Base-by-base conservation (phyloP, 2,113 vertebrate species). In the Pollimyrus isidori region DNA sequence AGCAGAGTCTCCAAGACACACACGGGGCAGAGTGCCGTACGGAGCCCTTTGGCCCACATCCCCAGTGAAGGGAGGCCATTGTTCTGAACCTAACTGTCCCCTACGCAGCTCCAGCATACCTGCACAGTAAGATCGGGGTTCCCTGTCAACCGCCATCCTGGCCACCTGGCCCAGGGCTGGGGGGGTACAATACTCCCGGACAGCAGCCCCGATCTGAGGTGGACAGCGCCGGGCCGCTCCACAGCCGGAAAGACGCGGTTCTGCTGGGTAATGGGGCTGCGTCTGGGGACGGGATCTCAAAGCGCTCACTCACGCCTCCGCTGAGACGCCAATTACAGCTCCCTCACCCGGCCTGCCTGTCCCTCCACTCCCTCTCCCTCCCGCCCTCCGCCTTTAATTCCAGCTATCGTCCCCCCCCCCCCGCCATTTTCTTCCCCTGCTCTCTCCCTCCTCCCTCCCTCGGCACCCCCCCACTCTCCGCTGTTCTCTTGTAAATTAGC, bases 401-500 rank as follows among this genome's bases (percentile, higher is more conserved):
- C 76, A 48, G n/a, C 69, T 80, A 10, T 50, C 88, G 1, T 30
- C n/a, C n/a, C n/a, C 39, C 42, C 50, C 30, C 39, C 39, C 39
- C 11, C n/a, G 1, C 65, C 42, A n/a, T 35, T 56, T 53, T 56
- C 50, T 15, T 56, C 86, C 23, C 58, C 10, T 26, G 17, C 87
- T 88, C 39, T 23, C 58, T 65, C 87, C 19, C 87, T n/a, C 9
- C 39, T 45, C 58, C 26, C 21, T n/a, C 50, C 48, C 69, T 69
- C 62, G 10, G 21, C 69, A 9, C 45, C 88, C 73, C 46, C 85
- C 26, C 86, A 30, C 50, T 87, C 30, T 87, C 86, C 26, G 86
- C 88, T 89, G 88, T 80, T 89, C 88, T 80, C 88, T 82, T 89
- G 69, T 89, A 89, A 89, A 89, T 80, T 62, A 89, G 88, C 88